Base-by-base conservation (phyloP, 2,797 vertebrate species). In the Danio jaintianensis region DNA sequence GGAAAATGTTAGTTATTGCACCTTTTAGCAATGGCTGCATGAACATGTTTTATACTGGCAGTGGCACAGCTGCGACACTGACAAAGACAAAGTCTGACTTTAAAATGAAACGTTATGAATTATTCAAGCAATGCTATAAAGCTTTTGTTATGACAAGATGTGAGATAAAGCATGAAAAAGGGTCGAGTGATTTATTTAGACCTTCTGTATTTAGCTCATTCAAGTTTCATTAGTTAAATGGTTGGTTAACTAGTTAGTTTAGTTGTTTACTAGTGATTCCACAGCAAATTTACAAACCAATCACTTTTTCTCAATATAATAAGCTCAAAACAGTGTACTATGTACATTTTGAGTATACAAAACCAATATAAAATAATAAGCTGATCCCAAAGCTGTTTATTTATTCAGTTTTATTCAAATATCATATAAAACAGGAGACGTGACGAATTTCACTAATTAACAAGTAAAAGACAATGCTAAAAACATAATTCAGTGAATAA, bases 121-220 rank as follows among this genome's bases (percentile, higher is more conserved):
- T 56, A 67, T 67, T 67, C 18, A 77, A n/a, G 40, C 22, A 36
- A 36, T 18, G 45, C 36, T n/a, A 77, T 55, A 66, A 64, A 55
- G 74, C 38, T 4, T 11, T 42, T 40, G 10, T 76, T 66, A 55
- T n/a, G 15, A 55, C 40, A 53, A 45, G 38, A 64, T 63, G 6
- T 43, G 48, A 76, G 38, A 55, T 76, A 55, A 1, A 36, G 15
- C 22, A 42, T 42, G 36, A 38, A 52, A 18, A 0, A 9, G 16
- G 6, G 10, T 53, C 18, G 5, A 69, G 47, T 50, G 59, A 53
- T 62, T 59, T 59, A 61, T 52, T 52, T 36, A 50, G 1, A 59
- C 29, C 16, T 56, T n/a, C n/a, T 29, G 29, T 29, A 13, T 70
- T 64, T 45, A 22, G 29, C 29, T 29, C 29, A 29, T 29, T 29